Conservation (phyloP, 2,888 invertebrate genomes). For the Hypsopygia costalis region DNA sequence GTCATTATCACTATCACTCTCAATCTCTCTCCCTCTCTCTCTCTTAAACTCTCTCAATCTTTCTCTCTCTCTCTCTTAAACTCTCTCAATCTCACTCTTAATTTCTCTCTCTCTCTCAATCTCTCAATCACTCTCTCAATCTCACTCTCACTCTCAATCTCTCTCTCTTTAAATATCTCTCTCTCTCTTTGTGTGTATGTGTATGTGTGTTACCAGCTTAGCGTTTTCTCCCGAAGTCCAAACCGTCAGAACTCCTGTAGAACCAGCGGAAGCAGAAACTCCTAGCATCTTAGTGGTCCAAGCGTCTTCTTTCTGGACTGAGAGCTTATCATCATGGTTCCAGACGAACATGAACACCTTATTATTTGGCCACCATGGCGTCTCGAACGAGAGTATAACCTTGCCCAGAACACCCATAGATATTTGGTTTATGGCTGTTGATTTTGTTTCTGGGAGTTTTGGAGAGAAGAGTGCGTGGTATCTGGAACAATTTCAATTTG, state of each 20-base stretch:
- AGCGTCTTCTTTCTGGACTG: conserved; percentile 20
- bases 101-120: no score
- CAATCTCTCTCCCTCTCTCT: no score
- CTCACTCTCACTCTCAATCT: no score
- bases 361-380: conserved; percentile 80
- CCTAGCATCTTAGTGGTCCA: conserved; percentile 37
- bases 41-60: no score
- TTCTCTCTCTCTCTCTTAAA: no score
- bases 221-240: conserved; percentile 44
- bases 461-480: conserved; percentile 79
- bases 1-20: no score
- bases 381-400: conserved; percentile 83
- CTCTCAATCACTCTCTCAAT: no score
- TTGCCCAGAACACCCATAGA: conserved; percentile 85
- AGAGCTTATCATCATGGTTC: conserved; percentile 29
- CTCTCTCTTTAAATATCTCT: no score
- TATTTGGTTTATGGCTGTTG: conserved; percentile 77
- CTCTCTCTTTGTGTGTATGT: no score
- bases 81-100: no score
- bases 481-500: conserved; percentile 30
- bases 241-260: conserved; percentile 29
- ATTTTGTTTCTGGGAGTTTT: conserved; percentile 73
- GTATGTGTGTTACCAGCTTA: conserved; percentile 32
- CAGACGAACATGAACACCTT: conserved; percentile 33
- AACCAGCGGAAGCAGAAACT: conserved; percentile 29